Evolutionary conservation across 2,113 vertebrate species (phyloP).

Genomic region (Mastomys coucha): DNA sequence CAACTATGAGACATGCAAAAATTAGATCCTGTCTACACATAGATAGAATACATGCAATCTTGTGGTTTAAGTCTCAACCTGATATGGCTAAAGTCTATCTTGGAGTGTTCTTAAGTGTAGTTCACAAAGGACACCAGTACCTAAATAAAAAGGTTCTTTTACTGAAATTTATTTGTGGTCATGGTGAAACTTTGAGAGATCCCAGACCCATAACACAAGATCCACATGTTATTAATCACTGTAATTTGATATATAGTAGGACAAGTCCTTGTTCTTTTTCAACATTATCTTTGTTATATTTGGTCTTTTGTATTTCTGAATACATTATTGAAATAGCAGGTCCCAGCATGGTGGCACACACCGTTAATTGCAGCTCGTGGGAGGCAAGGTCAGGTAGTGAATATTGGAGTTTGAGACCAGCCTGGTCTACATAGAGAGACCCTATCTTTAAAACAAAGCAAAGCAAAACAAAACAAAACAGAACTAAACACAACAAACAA

Average conservation of each 20-base stretch:
- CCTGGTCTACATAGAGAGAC: neutral
- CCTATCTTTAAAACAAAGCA: neutral
- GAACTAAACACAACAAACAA: neutral
- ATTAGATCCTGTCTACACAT: neutral
- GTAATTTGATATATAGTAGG: neutral
- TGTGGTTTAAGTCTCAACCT: neutral
- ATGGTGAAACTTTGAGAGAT: neutral
- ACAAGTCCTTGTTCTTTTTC: constrained; percentile 18
- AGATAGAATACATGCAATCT: neutral
- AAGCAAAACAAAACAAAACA: neutral
- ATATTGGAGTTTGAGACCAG: neutral
- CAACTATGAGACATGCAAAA: neutral
- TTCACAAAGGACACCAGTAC: neutral
- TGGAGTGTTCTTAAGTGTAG: neutral
- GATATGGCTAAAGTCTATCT: neutral
- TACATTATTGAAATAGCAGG: neutral
- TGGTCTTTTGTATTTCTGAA: neutral
- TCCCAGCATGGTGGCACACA: neutral
- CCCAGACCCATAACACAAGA: neutral
- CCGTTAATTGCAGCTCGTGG: neutral
- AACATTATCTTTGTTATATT: neutral
- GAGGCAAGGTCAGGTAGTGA: neutral
- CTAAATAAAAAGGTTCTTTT: neutral
- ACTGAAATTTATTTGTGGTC: neutral
- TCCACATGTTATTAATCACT: neutral